Percentiles rank a stretch among this genome's conserved stretches.
Evolutionary conservation across 2,113 vertebrate species (phyloP).

Genomic region (Hippocampus mohnikei): DNA sequence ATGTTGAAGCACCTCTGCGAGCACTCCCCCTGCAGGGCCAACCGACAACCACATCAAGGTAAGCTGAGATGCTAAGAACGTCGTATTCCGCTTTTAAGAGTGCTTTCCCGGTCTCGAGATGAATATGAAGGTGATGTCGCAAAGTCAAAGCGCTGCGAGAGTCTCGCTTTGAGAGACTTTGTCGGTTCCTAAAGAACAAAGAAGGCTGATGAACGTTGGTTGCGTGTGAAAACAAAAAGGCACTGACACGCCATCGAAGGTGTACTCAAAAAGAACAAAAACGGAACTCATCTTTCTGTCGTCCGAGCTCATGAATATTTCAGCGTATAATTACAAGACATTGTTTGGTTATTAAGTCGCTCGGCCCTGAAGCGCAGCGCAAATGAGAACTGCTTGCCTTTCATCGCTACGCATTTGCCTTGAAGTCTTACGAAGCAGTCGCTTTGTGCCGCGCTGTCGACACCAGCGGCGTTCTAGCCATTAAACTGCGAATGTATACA

Average conservation of each 20-base stretch:
- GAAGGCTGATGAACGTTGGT: slow-evolving; percentile 25
- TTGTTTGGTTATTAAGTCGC: slow-evolving; percentile 41
- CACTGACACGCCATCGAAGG: slow-evolving; percentile 17
- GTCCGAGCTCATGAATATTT: slow-evolving; percentile 59
- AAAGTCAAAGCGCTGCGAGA: neutral
- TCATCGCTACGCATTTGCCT: slow-evolving; percentile 10
- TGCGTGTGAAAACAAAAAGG: slow-evolving; percentile 9
- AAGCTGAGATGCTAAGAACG: neutral
- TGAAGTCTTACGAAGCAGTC: neutral
- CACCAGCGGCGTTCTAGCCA: neutral
- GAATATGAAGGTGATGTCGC: neutral
- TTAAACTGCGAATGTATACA: neutral
- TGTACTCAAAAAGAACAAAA: neutral
- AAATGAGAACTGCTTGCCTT: slow-evolving; percentile 5
- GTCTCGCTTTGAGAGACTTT: neutral
- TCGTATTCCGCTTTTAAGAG: neutral
- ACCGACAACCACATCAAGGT: slow-evolving; percentile 3
- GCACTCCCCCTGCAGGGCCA: slow-evolving; percentile 82
- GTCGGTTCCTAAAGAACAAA: slow-evolving; percentile 16
- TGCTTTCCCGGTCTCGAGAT: neutral
- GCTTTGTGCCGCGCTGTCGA: neutral
- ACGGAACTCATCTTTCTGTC: neutral
- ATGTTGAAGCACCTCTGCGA: slow-evolving; percentile 86
- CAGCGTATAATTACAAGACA: slow-evolving; percentile 51
- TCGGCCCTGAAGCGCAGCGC: slow-evolving; percentile 23